phyloP scores from a whole-genome alignment of 2,797 vertebrate genomes.

The Malurus splendens region DNA sequence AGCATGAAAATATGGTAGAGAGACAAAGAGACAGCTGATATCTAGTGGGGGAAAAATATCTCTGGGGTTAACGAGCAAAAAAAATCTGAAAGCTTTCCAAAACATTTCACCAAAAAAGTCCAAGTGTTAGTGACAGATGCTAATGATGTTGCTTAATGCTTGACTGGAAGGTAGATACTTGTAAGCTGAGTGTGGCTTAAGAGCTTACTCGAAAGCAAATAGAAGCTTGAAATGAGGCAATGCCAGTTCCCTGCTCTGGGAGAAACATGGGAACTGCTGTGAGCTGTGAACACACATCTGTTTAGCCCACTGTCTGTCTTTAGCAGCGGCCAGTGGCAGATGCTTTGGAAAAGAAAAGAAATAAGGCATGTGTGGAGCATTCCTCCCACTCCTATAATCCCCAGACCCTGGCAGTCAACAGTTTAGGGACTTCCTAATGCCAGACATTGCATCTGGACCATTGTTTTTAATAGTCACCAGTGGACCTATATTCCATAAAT shows the following conservation, averaged over 20 bases:
- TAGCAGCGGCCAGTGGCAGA: neutral
- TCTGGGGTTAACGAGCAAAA: neutral
- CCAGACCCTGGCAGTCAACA: neutral
- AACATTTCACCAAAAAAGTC: conserved; percentile 14
- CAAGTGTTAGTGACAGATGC: conserved; percentile 34
- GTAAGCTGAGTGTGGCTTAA: neutral
- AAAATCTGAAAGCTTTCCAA: neutral
- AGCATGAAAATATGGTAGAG: neutral
- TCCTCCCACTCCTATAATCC: neutral
- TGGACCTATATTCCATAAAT: conserved; percentile 18
- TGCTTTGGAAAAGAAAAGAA: conserved; percentile 25
- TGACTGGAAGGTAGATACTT: conserved; percentile 45
- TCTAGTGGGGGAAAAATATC: neutral
- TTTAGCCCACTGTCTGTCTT: neutral
- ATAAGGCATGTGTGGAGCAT: neutral
- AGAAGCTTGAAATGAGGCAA: conserved; percentile 35
- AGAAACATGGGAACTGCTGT: neutral
- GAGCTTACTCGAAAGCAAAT: conserved; percentile 35
- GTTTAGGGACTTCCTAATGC: neutral
- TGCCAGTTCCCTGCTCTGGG: neutral
- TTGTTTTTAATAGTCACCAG: conserved; percentile 15
- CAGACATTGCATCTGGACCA: neutral
- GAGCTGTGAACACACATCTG: neutral
- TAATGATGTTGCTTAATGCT: conserved; percentile 32
- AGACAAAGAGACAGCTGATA: neutral